Evolutionary conservation across 2,888 invertebrate genomes (phyloP).

Genomic region (Automeris io): DNA sequence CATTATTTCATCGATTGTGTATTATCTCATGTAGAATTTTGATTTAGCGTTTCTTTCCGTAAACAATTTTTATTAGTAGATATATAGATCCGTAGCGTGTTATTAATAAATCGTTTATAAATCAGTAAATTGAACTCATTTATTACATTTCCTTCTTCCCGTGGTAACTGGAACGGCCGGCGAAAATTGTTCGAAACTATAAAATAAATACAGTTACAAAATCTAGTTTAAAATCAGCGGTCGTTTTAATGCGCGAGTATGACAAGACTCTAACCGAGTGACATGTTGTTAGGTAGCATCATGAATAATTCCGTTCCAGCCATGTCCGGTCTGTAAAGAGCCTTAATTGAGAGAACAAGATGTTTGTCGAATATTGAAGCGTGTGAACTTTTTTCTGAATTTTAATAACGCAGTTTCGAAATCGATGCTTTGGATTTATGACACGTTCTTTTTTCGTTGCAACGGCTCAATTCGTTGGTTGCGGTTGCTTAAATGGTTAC

Average conservation of each 20-base stretch:
- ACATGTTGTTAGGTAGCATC: constrained; percentile 45
- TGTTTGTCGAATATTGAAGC: constrained; percentile 50
- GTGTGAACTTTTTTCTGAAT: constrained; percentile 57
- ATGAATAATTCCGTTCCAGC: constrained; percentile 60
- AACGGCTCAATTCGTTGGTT: constrained; percentile 3
- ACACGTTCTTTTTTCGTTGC: constrained; percentile 8
- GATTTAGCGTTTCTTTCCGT: no score
- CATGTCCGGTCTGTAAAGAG: constrained; percentile 54
- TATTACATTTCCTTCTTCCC: background rate
- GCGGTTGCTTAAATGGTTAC: constrained; percentile 2
- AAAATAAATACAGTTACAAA: constrained; percentile 6
- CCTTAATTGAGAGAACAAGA: constrained; percentile 67
- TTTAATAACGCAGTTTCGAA: constrained; percentile 31
- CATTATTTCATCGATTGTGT: no score
- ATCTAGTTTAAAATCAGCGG: constrained; percentile 12
- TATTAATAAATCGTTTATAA: background rate
- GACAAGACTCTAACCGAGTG: constrained; percentile 41
- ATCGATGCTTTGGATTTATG: constrained; percentile 20
- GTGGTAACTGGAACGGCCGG: background rate
- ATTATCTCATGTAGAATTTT: no score
- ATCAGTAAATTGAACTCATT: background rate
- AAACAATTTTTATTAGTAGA: no score
- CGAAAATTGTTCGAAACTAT: background rate
- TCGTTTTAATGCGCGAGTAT: constrained; percentile 25
- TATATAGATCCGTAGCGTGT: background rate